A percentile compares a stretch with the other conserved stretches of the same genome.
Conservation (phyloP, 1,140 invertebrate species). For the Zaprionus nigranus region DNA sequence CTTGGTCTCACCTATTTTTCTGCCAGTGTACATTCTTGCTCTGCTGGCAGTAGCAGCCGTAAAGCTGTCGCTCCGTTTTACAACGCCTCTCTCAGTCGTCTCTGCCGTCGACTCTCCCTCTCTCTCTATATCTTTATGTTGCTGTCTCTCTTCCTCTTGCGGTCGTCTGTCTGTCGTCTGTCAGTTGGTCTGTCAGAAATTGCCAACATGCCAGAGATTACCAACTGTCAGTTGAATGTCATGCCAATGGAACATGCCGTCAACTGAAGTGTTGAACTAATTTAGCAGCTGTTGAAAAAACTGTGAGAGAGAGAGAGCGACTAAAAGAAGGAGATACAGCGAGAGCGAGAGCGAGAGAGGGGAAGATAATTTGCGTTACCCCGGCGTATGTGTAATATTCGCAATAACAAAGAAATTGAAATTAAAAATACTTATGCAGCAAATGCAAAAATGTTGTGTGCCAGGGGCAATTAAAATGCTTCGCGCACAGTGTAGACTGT, state of each 20-base stretch:
- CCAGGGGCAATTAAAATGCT: slow-evolving; percentile 70
- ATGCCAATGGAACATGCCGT: slow-evolving; percentile 84
- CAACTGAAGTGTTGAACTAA: slow-evolving; percentile 84
- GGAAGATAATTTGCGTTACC: slow-evolving; percentile 28
- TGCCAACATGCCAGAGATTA: slow-evolving; percentile 84
- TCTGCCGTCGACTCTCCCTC: not conserved
- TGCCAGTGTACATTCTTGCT: slow-evolving; percentile 43
- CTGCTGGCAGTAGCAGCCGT: slow-evolving; percentile 42
- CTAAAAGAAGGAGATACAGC: not conserved
- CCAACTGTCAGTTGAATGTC: slow-evolving; percentile 84
- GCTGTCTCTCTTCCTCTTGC: slow-evolving; percentile 22
- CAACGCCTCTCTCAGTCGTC: slow-evolving; percentile 7
- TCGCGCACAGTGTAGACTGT: slow-evolving; percentile 51
- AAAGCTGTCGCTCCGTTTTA: slow-evolving; percentile 27
- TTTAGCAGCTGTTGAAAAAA: slow-evolving; percentile 85
- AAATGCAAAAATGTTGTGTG: slow-evolving; percentile 54
- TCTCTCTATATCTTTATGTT: slow-evolving; percentile 35
- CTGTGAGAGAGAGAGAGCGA: slow-evolving; percentile 10
- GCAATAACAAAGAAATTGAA: slow-evolving; percentile 58
- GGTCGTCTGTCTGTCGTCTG: slow-evolving; percentile 41
- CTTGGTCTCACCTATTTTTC: not conserved
- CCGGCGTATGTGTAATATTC: slow-evolving; percentile 72
- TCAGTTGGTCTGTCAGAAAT: slow-evolving; percentile 77
- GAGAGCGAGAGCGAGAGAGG: slow-evolving; percentile 35
- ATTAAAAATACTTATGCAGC: slow-evolving; percentile 53